These are phyloP conservation scores for Carabus problematicus DNA, from an alignment of 2,888 invertebrate genomes.

Conservation along the genomic window DNA sequence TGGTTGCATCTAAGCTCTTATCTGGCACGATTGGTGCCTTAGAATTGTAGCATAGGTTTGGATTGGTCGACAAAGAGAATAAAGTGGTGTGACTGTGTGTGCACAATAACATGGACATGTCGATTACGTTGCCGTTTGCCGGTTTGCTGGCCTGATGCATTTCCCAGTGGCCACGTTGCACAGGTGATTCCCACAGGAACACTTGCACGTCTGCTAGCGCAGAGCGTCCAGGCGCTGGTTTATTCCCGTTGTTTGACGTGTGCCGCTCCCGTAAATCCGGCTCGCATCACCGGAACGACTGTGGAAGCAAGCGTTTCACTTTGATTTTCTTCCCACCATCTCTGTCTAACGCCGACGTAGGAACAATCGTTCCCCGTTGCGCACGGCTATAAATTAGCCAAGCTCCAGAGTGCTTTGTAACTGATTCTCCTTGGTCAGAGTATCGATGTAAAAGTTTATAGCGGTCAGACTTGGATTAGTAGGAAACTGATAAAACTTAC, in stretches of 20 bases:
- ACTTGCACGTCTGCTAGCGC: too few species aligned
- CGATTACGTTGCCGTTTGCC: too few species aligned
- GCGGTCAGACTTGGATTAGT: slow-evolving; percentile 39
- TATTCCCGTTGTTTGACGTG: slow-evolving; percentile 39
- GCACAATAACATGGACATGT: too few species aligned
- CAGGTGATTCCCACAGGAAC: too few species aligned
- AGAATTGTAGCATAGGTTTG: too few species aligned
- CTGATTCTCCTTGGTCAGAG: slow-evolving; percentile 40
- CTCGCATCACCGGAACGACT: background rate
- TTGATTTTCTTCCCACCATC: slow-evolving; percentile 32
- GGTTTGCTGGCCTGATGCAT: too few species aligned
- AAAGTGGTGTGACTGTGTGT: too few species aligned
- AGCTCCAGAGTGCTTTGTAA: slow-evolving; percentile 43
- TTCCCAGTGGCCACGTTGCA: too few species aligned
- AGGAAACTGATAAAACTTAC: slow-evolving; percentile 39
- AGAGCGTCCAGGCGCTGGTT: background rate
- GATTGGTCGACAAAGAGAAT: too few species aligned
- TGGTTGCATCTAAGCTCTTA: too few species aligned
- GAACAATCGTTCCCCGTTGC: slow-evolving; percentile 37
- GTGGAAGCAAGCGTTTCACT: slow-evolving; percentile 24
- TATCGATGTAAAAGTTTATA: slow-evolving; percentile 42
- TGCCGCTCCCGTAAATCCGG: slow-evolving; percentile 4
- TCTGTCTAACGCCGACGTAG: slow-evolving; percentile 3
- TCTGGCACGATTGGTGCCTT: too few species aligned
- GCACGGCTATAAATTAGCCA: slow-evolving; percentile 40